phyloP scores from a whole-genome alignment of 2,797 vertebrate genomes.

The Sebastes ruberrimus region DNA sequence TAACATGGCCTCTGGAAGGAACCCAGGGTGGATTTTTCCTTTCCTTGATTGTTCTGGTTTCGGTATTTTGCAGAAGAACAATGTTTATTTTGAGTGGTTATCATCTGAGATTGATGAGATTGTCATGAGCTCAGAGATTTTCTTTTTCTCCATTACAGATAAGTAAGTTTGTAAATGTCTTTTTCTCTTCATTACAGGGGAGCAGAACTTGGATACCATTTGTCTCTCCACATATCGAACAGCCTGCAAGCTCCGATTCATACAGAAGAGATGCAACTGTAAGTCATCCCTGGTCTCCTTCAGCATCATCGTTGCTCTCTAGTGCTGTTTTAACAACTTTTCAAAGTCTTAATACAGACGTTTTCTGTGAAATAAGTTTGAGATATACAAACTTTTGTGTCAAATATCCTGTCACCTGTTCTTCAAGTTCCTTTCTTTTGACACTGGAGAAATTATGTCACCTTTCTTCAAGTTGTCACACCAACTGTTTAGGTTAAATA shows the following conservation, averaged over 20 bases:
- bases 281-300: constrained; percentile 71
- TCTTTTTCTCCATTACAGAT: not conserved
- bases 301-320: not conserved
- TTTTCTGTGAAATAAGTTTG: not conserved
- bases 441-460: no score
- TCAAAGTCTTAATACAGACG: not conserved
- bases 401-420: not conserved
- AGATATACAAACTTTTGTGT: not conserved
- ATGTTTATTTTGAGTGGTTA: not conserved
- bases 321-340: not conserved
- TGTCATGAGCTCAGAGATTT: not conserved
- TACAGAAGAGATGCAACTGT: constrained; percentile 95
- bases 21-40: not conserved
- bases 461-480: not conserved
- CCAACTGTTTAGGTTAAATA: not conserved
- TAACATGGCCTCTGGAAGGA: not conserved
- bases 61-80: not conserved
- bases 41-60: not conserved
- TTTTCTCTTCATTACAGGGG: constrained; percentile 75
- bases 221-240: constrained; percentile 93
- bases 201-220: constrained; percentile 93
- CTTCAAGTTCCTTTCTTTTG: no score
- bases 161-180: not conserved
- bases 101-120: not conserved
- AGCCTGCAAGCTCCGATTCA: constrained; percentile 92